Evolutionary conservation across 2,888 invertebrate genomes (phyloP).

Genomic region (Ophion ventricosus): DNA sequence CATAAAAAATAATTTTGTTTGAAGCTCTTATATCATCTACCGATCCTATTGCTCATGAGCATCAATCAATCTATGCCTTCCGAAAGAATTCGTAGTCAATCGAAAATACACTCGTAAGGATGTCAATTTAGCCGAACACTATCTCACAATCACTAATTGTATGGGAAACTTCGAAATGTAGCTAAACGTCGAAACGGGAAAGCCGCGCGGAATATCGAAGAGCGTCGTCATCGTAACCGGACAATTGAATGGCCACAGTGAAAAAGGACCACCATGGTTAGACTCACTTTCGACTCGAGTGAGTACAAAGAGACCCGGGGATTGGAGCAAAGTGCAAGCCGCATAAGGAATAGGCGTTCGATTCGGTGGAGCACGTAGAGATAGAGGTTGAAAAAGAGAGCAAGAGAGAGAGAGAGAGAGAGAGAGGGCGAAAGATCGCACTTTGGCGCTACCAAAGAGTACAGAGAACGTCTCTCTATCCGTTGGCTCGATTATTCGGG

Average conservation of each 20-base stretch:
- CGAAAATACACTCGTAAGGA: too few relatives aligned
- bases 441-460: constrained; percentile 33
- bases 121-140: too few relatives aligned
- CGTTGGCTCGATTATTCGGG: constrained; percentile 51
- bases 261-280: constrained; percentile 39
- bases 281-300: constrained; percentile 14
- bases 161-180: too few relatives aligned
- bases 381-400: constrained; percentile 6
- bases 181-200: not conserved
- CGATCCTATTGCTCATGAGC: too few relatives aligned
- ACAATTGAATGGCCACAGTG: constrained; percentile 21
- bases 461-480: constrained; percentile 32
- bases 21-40: too few relatives aligned
- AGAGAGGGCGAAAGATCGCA: constrained; percentile 12
- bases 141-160: too few relatives aligned
- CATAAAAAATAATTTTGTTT: too few relatives aligned
- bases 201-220: not conserved
- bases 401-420: not conserved
- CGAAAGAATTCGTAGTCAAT: too few relatives aligned
- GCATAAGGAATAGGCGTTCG: constrained; percentile 51
- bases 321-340: constrained; percentile 58
- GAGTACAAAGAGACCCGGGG: constrained; percentile 2
- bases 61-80: too few relatives aligned
- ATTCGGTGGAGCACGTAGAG: not conserved
- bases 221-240: not conserved